Evolutionary conservation across 1,140 invertebrate genomes (phyloP).

Genomic region (Manduca sexta): DNA sequence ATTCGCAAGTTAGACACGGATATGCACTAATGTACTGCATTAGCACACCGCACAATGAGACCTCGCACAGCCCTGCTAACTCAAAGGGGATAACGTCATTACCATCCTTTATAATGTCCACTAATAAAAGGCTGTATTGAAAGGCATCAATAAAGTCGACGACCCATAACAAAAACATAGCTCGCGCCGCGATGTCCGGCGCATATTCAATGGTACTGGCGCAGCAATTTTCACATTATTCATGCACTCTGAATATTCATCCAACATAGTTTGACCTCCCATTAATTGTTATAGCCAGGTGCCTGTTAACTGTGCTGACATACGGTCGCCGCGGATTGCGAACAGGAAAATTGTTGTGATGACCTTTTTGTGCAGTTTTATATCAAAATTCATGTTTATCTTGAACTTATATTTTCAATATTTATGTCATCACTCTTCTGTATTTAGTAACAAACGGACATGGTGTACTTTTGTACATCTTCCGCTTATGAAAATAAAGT

Average conservation of each 20-base stretch:
- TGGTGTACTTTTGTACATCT: too few species aligned
- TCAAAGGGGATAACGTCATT: slow-evolving; percentile 1
- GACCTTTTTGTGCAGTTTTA: too few species aligned
- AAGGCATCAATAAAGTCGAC: slow-evolving; percentile 40
- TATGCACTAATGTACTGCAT: background rate
- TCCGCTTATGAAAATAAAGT: too few species aligned
- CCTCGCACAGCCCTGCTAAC: background rate
- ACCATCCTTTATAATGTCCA: slow-evolving; percentile 4
- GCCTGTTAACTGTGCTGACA: slow-evolving; percentile 28
- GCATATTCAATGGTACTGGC: slow-evolving; percentile 48
- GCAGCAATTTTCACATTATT: slow-evolving; percentile 64
- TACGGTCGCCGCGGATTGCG: slow-evolving; percentile 10
- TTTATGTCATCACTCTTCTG: too few species aligned
- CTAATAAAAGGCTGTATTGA: slow-evolving; percentile 25
- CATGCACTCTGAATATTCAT: slow-evolving; percentile 63
- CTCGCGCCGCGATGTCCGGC: slow-evolving; percentile 35
- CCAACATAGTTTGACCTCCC: slow-evolving; percentile 51
- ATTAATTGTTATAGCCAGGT: slow-evolving; percentile 64
- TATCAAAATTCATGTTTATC: too few species aligned
- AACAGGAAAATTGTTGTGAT: too few species aligned
- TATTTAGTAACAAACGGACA: too few species aligned
- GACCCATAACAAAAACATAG: slow-evolving; percentile 42
- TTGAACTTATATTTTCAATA: too few species aligned
- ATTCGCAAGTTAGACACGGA: too few species aligned
- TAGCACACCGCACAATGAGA: background rate